phyloP scores from a whole-genome alignment of 2,888 invertebrate species.

The Pyrrhosoma nymphula region DNA sequence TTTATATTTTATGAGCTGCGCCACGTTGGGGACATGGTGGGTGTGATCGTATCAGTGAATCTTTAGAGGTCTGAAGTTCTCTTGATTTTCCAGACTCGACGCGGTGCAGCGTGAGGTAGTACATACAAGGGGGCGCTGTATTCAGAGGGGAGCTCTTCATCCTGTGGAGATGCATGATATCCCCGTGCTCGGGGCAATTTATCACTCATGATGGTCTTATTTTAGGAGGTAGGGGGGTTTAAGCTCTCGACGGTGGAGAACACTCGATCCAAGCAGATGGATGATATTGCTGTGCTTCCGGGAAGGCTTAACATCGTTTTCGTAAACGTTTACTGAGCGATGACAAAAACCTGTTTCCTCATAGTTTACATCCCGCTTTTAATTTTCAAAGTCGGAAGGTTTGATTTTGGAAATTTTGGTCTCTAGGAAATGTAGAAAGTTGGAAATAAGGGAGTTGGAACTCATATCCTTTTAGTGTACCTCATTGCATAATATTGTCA shows the following conservation, averaged over 20 bases:
- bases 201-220: background rate
- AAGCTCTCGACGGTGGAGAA: background rate
- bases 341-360: too few relatives aligned
- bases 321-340: background rate
- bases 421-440: too few relatives aligned
- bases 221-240: background rate
- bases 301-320: background rate
- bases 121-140: background rate
- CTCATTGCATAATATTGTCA: too few relatives aligned
- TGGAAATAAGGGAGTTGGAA: too few relatives aligned
- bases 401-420: too few relatives aligned
- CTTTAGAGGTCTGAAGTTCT: background rate
- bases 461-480: too few relatives aligned
- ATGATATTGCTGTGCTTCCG: background rate
- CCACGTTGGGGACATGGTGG: too few relatives aligned
- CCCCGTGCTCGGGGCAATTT: background rate
- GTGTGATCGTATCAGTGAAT: too few relatives aligned
- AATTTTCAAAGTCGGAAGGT: too few relatives aligned
- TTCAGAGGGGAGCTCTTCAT: background rate
- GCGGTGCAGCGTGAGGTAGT: background rate
- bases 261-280: background rate
- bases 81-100: background rate
- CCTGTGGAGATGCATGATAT: background rate
- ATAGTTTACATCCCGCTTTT: too few relatives aligned
- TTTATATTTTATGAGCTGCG: too few relatives aligned